Percentiles rank a stretch among this genome's conserved stretches.
These are phyloP conservation scores for Cercocebus atys DNA, from an alignment of 2,113 vertebrate species.

Conservation along the genomic window DNA sequence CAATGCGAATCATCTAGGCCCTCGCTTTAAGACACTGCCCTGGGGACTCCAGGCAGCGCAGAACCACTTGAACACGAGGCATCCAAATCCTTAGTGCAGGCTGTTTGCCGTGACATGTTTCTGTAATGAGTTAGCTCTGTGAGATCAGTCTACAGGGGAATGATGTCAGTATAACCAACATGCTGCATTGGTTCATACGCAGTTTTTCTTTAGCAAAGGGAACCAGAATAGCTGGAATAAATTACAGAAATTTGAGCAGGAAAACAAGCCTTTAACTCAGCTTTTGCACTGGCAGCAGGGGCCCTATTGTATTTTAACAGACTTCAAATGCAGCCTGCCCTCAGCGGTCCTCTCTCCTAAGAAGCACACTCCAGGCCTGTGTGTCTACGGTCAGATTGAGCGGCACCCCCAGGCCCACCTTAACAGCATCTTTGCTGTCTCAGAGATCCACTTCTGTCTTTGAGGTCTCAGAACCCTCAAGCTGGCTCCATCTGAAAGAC, in stretches of 20 bases:
- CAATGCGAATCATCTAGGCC: neutral
- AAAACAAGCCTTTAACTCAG: neutral
- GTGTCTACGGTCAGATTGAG: neutral
- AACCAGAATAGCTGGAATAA: neutral
- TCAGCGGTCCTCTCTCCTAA: neutral
- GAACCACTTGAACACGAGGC: neutral
- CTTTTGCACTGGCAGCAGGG: neutral
- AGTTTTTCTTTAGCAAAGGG: neutral
- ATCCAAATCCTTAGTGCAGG: fast-evolving
- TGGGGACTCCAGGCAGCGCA: neutral
- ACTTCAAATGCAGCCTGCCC: neutral
- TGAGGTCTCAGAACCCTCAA: neutral
- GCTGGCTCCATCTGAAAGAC: neutral
- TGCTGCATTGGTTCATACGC: fast-evolving
- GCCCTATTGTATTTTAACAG: neutral
- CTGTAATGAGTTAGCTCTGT: neutral
- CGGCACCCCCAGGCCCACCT: neutral
- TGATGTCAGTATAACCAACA: fast-evolving
- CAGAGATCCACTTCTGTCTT: neutral
- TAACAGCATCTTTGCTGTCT: neutral
- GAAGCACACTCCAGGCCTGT: fast-evolving
- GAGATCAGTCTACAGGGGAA: neutral
- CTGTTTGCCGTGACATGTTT: neutral
- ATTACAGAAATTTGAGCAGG: neutral
- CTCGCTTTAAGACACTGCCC: neutral